phyloP scores from a whole-genome alignment of 1,140 invertebrate genomes.

The Drosophila takahashii region DNA sequence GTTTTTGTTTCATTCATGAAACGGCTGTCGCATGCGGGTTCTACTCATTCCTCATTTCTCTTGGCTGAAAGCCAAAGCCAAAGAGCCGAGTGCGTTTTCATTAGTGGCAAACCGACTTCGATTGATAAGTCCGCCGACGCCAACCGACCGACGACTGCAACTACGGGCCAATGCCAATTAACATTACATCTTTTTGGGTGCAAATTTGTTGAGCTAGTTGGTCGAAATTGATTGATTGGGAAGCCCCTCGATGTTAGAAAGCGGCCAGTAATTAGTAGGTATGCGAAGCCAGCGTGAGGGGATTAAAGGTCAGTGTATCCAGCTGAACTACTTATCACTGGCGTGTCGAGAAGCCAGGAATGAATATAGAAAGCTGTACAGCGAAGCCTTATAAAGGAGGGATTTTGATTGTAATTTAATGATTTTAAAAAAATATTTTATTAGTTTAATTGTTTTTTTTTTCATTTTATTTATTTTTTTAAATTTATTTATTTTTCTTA shows the following conservation, averaged over 20 bases:
- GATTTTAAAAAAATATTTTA: no score
- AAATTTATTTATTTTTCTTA: no score
- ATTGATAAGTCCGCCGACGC: conserved; percentile 34
- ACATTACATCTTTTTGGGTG: conserved; percentile 42
- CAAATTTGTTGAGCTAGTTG: conserved; percentile 31
- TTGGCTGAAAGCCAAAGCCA: neutral
- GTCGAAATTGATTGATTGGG: conserved; percentile 42
- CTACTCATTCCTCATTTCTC: neutral
- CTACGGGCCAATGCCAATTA: conserved; percentile 43
- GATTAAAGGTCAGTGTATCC: conserved; percentile 28
- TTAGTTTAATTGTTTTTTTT: no score
- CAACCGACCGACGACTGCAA: neutral
- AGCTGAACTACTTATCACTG: neutral
- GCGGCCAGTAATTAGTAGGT: neutral
- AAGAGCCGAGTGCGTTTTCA: conserved; percentile 47
- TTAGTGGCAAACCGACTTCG: conserved; percentile 25
- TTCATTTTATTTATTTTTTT: no score
- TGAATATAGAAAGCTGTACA: neutral
- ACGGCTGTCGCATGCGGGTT: conserved; percentile 6
- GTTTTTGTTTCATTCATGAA: conserved; percentile 58
- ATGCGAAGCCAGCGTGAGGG: neutral
- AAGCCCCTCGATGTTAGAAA: conserved; percentile 5
- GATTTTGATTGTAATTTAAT: no score
- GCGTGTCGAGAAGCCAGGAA: neutral
- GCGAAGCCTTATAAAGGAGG: neutral